These are phyloP conservation scores for Uropsilus gracilis DNA, from an alignment of 2,113 vertebrate genomes.

Conservation along the genomic window DNA sequence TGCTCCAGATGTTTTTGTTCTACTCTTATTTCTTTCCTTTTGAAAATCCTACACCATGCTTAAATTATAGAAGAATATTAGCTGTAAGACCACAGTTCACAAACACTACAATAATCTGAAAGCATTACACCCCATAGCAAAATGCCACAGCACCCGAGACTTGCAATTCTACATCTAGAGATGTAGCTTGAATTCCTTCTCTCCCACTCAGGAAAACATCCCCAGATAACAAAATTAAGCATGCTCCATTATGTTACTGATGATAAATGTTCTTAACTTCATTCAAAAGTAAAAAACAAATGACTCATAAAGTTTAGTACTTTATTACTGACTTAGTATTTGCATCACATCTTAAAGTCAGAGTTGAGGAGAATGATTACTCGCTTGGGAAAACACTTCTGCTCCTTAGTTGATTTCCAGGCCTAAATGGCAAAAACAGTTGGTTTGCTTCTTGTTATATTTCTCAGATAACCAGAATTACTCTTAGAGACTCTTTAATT, in stretches of 20 bases:
- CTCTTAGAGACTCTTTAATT: not conserved
- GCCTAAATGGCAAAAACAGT: not conserved
- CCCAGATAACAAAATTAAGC: not conserved
- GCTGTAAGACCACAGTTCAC: not conserved
- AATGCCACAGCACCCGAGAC: not conserved
- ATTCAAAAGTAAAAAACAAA: slow-evolving; percentile 33
- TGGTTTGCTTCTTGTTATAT: slow-evolving; percentile 15
- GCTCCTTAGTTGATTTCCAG: not conserved
- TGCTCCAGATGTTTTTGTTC: not conserved
- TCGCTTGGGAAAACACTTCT: not conserved
- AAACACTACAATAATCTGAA: not conserved
- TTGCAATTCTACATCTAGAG: not conserved
- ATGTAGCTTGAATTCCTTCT: not conserved
- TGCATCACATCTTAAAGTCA: not conserved
- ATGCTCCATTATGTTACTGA: not conserved
- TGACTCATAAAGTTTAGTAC: not conserved
- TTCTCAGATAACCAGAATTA: slow-evolving; percentile 1
- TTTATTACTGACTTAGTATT: not conserved
- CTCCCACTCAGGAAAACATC: not conserved
- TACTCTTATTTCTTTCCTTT: not conserved
- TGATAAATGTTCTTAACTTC: not conserved
- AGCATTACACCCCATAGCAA: not conserved
- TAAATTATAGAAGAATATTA: slow-evolving; percentile 35
- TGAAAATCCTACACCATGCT: not conserved
- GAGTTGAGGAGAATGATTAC: not conserved